Evolutionary conservation across 2,113 vertebrate species (phyloP).

Genomic region (Sula dactylatra): DNA sequence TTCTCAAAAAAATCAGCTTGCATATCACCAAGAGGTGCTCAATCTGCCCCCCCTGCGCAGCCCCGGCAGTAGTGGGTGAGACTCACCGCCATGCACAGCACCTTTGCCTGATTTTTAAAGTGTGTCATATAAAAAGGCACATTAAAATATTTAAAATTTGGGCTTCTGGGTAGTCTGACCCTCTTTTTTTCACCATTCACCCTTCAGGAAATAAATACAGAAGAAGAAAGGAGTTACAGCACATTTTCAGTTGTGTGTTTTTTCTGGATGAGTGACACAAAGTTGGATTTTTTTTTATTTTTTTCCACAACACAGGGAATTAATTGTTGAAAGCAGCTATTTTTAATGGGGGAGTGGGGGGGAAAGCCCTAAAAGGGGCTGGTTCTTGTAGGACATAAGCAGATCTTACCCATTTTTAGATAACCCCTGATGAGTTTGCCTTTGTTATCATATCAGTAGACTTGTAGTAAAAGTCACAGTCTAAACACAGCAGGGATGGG

Average conservation of each 20-base stretch:
- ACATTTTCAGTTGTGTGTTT: neutral
- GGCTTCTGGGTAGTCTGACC: neutral
- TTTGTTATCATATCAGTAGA: neutral
- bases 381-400: neutral
- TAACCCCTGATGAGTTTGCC: neutral
- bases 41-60: neutral
- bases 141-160: neutral
- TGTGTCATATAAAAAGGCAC: neutral
- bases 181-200: neutral
- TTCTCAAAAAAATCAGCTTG: neutral
- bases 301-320: neutral
- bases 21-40: neutral
- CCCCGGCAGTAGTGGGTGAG: neutral
- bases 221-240: neutral
- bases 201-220: neutral
- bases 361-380: neutral
- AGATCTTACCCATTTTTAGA: neutral
- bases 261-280: neutral
- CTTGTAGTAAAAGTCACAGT: neutral
- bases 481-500: neutral
- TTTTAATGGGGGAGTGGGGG: neutral
- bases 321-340: neutral
- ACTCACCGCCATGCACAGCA: neutral
- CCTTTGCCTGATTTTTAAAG: neutral
- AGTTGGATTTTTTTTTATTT: neutral